Percentiles rank a stretch among this genome's conserved stretches.
Evolutionary conservation across 2,888 invertebrate species (phyloP).

Genomic region (Cheilosia vulpina): DNA sequence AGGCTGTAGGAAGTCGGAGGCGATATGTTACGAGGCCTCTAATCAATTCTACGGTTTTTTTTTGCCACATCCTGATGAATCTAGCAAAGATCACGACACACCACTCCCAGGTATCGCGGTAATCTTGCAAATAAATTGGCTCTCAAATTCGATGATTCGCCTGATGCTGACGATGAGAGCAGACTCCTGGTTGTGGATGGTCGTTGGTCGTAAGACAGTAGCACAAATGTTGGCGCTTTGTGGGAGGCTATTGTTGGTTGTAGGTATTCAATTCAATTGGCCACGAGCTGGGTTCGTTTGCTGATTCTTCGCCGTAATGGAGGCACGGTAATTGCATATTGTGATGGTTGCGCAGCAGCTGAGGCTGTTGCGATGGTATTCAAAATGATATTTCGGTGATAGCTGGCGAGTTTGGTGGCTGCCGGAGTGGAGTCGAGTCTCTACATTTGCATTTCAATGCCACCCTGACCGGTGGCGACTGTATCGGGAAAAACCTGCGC

Average conservation of each 20-base stretch:
- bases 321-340: slow-evolving; percentile 61
- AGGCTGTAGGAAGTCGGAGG: slow-evolving; percentile 54
- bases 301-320: slow-evolving; percentile 48
- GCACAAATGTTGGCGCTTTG: slow-evolving; percentile 45
- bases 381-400: slow-evolving; percentile 14
- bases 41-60: slow-evolving; percentile 47
- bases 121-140: slow-evolving; percentile 70
- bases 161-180: slow-evolving; percentile 14
- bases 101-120: slow-evolving; percentile 65
- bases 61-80: slow-evolving; percentile 26
- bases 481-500: background rate
- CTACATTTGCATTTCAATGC: slow-evolving; percentile 14
- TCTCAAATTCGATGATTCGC: slow-evolving; percentile 63
- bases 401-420: slow-evolving; percentile 18
- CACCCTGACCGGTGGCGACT: background rate
- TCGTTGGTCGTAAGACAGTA: slow-evolving; percentile 61
- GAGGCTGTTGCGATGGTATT: background rate
- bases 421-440: background rate
- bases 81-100: slow-evolving; percentile 53
- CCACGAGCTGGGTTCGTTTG: slow-evolving; percentile 43
- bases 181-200: slow-evolving; percentile 18
- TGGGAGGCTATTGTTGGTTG: slow-evolving; percentile 64
- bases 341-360: slow-evolving; percentile 32
- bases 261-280: slow-evolving; percentile 49
- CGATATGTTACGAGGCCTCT: slow-evolving; percentile 44